Evolutionary conservation across 1,140 invertebrate species (phyloP).

Genomic region (Temnothorax longispinosus): DNA sequence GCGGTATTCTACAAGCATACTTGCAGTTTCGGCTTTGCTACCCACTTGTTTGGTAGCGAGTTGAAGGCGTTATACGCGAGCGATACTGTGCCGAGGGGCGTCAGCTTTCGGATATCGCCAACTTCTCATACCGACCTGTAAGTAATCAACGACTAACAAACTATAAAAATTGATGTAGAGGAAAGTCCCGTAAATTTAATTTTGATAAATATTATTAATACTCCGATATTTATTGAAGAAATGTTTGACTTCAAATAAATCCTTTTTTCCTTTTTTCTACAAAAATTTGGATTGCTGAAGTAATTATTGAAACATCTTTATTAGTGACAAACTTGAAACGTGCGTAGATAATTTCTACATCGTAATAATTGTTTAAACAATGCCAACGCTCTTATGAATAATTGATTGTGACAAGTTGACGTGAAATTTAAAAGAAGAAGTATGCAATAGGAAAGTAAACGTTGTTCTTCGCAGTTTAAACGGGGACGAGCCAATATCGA

Average conservation of each 20-base stretch:
- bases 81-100: conserved; percentile 93
- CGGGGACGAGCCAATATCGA: conserved; percentile 95
- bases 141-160: conserved; percentile 75
- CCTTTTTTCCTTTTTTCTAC: neutral
- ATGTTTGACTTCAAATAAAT: neutral
- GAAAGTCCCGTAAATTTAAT: neutral
- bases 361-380: neutral
- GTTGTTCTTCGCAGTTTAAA: conserved; percentile 87
- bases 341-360: neutral
- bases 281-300: neutral
- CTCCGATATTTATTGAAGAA: neutral
- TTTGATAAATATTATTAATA: neutral
- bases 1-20: conserved; percentile 96
- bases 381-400: neutral
- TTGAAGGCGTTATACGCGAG: conserved; percentile 94
- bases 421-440: neutral
- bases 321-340: neutral
- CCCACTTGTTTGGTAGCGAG: conserved; percentile 96
- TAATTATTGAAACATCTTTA: neutral
- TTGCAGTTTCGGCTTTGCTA: conserved; percentile 98
- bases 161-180: neutral
- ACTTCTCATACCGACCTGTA: conserved; percentile 94
- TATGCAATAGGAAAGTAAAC: neutral
- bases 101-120: conserved; percentile 96
- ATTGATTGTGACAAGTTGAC: neutral